These are phyloP conservation scores for Drosophila santomea DNA, from an alignment of 1,140 invertebrate genomes.

Conservation along the genomic window DNA sequence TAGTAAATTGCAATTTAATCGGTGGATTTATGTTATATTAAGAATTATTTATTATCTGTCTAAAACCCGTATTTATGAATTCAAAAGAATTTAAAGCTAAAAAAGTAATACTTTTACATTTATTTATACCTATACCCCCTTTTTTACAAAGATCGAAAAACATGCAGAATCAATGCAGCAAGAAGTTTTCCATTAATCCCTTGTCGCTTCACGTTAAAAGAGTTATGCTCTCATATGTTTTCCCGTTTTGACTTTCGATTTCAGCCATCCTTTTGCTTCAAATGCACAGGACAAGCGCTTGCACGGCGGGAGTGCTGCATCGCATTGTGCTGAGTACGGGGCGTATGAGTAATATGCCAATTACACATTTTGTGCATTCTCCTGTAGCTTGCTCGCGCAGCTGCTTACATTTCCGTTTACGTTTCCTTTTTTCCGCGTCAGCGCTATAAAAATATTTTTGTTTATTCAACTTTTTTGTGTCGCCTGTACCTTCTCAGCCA, in stretches of 20 bases:
- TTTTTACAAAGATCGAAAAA: background rate
- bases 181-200: background rate
- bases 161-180: background rate
- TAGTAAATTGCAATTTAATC: background rate
- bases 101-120: background rate
- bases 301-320: conserved; percentile 4
- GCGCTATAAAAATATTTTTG: conserved; percentile 52
- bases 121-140: background rate
- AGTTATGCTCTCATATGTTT: background rate
- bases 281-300: conserved; percentile 1
- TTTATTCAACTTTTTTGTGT: conserved; percentile 11
- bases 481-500: conserved; percentile 1
- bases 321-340: conserved; percentile 4
- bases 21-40: too few relatives aligned
- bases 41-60: too few relatives aligned
- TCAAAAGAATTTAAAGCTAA: too few relatives aligned
- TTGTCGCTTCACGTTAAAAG: background rate
- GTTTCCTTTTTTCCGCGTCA: conserved; percentile 30
- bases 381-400: conserved; percentile 45
- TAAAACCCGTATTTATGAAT: too few relatives aligned
- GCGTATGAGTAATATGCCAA: conserved; percentile 59
- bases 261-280: conserved; percentile 10
- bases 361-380: conserved; percentile 48
- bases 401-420: conserved; percentile 29
- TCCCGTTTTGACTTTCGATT: conserved; percentile 20